Conservation (phyloP, 2,888 invertebrate species). For the Odontocerum albicorne region DNA sequence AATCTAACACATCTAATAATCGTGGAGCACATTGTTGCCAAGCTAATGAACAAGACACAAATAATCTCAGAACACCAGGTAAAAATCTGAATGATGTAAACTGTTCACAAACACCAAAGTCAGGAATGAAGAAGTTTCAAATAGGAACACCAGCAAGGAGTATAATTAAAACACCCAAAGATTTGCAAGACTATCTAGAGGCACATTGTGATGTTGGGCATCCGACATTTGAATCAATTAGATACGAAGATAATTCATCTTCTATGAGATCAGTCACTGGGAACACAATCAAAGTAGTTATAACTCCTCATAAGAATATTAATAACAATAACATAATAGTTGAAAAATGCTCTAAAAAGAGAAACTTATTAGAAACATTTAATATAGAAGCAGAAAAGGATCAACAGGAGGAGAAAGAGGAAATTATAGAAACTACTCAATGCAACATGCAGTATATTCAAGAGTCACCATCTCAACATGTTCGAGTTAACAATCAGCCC, state of each 20-base stretch:
- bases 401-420: constrained; percentile 46
- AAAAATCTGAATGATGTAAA: constrained; percentile 17
- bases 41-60: constrained; percentile 38
- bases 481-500: constrained; percentile 55
- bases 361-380: constrained; percentile 45
- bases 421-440: constrained; percentile 47
- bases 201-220: constrained; percentile 45
- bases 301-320: constrained; percentile 42
- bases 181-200: constrained; percentile 55
- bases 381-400: constrained; percentile 50
- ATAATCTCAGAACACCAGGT: constrained; percentile 17
- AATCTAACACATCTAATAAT: constrained; percentile 46
- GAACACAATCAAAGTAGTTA: constrained; percentile 43
- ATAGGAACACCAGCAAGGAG: constrained; percentile 44
- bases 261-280: constrained; percentile 51
- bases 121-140: constrained; percentile 18
- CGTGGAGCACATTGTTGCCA: constrained; percentile 31
- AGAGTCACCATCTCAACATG: constrained; percentile 52
- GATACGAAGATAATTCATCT: constrained; percentile 48
- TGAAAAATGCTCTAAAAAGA: constrained; percentile 54
- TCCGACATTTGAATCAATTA: constrained; percentile 20
- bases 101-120: constrained; percentile 17
- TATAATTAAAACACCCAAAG: constrained; percentile 56
- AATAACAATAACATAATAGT: constrained; percentile 46
- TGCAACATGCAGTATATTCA: constrained; percentile 55